These are phyloP conservation scores for Phalangium opilio DNA, from an alignment of 2,888 invertebrate species.

Conservation along the genomic window DNA sequence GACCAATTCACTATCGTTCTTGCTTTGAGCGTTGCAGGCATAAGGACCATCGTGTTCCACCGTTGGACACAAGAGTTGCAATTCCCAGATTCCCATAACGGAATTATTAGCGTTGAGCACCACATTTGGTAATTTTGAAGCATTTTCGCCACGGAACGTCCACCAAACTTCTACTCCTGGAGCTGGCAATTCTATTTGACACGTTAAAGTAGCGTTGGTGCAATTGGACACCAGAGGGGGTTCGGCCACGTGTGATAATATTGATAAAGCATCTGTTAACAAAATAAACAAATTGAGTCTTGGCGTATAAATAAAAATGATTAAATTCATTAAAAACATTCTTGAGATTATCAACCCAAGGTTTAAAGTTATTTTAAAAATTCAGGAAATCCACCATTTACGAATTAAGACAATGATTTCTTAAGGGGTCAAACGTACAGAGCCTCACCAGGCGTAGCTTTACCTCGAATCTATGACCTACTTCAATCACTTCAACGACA, in stretches of 20 bases:
- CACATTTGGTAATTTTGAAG: slow-evolving; percentile 19
- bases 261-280: slow-evolving; percentile 11
- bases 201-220: slow-evolving; percentile 18
- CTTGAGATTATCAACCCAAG: too few species aligned
- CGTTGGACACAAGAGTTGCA: slow-evolving; percentile 17
- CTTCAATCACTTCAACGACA: too few species aligned
- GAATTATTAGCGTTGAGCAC: slow-evolving; percentile 13
- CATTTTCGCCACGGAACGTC: slow-evolving; percentile 22
- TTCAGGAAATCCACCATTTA: too few species aligned
- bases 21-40: slow-evolving; percentile 17
- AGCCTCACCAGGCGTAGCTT: too few species aligned
- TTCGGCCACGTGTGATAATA: slow-evolving; percentile 15
- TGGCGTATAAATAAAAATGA: too few species aligned
- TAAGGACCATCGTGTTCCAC: slow-evolving; percentile 18
- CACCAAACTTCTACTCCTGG: slow-evolving; percentile 19
- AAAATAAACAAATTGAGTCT: too few species aligned
- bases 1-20: slow-evolving; percentile 16
- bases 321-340: too few species aligned
- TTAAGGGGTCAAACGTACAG: too few species aligned
- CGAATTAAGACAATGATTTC: too few species aligned
- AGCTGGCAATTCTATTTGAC: slow-evolving; percentile 12
- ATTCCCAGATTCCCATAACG: slow-evolving; percentile 14
- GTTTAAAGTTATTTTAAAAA: too few species aligned
- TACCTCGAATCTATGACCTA: too few species aligned
- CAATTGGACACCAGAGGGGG: slow-evolving; percentile 20